phyloP scores from a whole-genome alignment of 2,888 invertebrate genomes.

The Plutella xylostella region DNA sequence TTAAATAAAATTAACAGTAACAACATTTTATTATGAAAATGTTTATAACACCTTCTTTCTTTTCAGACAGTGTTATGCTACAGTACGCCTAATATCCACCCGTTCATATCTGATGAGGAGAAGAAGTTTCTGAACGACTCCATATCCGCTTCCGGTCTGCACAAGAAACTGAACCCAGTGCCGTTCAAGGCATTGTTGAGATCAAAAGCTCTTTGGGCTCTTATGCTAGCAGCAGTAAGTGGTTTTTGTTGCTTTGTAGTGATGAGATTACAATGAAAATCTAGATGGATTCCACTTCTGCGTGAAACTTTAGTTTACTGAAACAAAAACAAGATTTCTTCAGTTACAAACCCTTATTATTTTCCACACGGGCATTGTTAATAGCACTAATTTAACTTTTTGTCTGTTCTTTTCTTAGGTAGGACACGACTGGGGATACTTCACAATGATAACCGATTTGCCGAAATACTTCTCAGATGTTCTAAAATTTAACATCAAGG shows the following conservation, averaged over 20 bases:
- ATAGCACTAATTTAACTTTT: no score
- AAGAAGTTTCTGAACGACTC: conserved; percentile 59
- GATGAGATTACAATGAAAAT: no score
- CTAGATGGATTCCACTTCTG: no score
- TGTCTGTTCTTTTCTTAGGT: conserved; percentile 54
- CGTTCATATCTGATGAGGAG: conserved; percentile 66
- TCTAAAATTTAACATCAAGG: conserved; percentile 72
- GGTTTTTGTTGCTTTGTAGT: neutral
- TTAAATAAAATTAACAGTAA: no score
- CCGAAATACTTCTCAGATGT: conserved; percentile 77
- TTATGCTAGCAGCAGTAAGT: conserved; percentile 76
- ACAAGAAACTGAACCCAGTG: conserved; percentile 68
- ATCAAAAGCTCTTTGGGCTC: conserved; percentile 75
- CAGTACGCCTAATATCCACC: conserved; percentile 59
- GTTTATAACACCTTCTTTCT: no score
- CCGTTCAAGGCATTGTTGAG: conserved; percentile 77
- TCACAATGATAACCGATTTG: conserved; percentile 76
- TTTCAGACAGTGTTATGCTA: conserved; percentile 53
- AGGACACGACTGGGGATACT: conserved; percentile 77
- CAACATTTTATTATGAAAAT: no score
- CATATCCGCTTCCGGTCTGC: conserved; percentile 60
- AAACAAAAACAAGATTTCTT: neutral
- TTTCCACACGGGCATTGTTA: no score
- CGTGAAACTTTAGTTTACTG: no score
- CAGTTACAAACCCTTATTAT: no score